Conservation (phyloP, 2,888 invertebrate genomes). For the Strigamia crassipes region DNA sequence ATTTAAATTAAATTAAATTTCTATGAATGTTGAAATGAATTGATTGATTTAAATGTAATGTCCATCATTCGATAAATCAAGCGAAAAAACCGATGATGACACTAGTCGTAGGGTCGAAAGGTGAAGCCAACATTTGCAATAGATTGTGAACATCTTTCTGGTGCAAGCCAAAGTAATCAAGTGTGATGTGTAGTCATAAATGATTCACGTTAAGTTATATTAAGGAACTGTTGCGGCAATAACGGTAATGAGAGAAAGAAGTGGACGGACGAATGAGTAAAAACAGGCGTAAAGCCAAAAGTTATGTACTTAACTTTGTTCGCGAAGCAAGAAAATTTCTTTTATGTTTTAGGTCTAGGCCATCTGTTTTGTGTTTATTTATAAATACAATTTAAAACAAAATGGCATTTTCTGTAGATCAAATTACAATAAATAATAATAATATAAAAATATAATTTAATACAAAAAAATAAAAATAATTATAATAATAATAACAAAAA, state of each 20-base stretch:
- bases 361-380: background rate
- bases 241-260: background rate
- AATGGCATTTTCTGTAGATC: background rate
- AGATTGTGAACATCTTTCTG: too few species aligned
- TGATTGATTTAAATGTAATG: too few species aligned
- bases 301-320: background rate
- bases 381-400: background rate
- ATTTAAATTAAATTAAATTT: too few species aligned
- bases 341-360: background rate
- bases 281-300: conserved; percentile 16
- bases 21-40: too few species aligned
- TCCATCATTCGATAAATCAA: too few species aligned
- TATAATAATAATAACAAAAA: background rate
- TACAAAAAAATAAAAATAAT: background rate
- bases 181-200: too few species aligned
- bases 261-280: background rate
- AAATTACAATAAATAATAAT: background rate
- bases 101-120: too few species aligned
- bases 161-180: too few species aligned
- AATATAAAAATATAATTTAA: background rate
- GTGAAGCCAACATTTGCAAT: too few species aligned
- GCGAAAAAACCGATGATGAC: too few species aligned
- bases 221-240: background rate
- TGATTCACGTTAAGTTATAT: background rate
- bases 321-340: background rate